phyloP scores from a whole-genome alignment of 2,113 vertebrate genomes.

The Triplophysa siluroides region DNA sequence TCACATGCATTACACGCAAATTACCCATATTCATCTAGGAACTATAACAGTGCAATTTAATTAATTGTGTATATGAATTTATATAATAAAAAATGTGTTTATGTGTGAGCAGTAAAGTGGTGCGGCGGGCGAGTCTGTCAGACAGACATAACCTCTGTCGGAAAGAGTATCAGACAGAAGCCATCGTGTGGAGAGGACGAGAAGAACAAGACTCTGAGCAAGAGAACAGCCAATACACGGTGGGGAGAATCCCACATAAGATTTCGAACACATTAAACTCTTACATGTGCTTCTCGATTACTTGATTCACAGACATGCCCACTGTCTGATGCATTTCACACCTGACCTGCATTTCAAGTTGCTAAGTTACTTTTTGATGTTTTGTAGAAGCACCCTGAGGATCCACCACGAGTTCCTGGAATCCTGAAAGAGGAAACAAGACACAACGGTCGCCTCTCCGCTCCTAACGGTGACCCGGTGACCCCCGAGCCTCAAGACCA shows the following conservation, averaged over 20 bases:
- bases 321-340: not conserved
- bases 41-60: no score
- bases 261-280: no score
- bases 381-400: constrained; percentile 63
- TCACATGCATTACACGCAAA: not conserved
- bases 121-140: constrained; percentile 91
- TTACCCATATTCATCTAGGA: no score
- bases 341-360: not conserved
- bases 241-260: constrained; percentile 60
- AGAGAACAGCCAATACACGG: constrained; percentile 80
- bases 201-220: constrained; percentile 85
- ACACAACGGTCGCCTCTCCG: constrained; percentile 73
- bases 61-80: no score
- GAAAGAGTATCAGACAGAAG: constrained; percentile 95
- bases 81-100: not conserved
- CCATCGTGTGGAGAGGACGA: constrained; percentile 89
- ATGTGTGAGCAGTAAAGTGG: constrained; percentile 87
- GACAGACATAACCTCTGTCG: constrained; percentile 93
- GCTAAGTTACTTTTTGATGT: not conserved
- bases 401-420: constrained; percentile 73
- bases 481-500: constrained; percentile 43
- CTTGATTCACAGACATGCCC: no score
- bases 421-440: constrained; percentile 74
- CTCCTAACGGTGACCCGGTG: constrained; percentile 61
- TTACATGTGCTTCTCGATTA: no score